Base-by-base conservation (phyloP, 1,140 invertebrate species). In the Macrocentrus cingulum region DNA sequence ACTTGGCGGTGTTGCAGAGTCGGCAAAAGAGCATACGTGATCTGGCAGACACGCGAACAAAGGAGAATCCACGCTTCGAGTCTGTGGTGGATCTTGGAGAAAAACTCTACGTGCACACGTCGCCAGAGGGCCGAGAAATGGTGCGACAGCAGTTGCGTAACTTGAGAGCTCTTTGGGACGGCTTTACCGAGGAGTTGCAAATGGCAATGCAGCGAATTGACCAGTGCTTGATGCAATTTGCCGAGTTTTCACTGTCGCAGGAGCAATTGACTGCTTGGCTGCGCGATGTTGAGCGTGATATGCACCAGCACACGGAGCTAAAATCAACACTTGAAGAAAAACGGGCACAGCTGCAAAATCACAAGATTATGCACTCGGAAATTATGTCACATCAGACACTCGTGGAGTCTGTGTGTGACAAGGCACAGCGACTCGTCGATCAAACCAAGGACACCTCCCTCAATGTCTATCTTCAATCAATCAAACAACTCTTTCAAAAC, bases 301-400 rank as follows among this genome's bases (percentile, higher is more conserved):
- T 98, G 88, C 90, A 93, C 65, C 86, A 91, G 61, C 92, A 96
- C 66, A 94, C 91, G 0, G 92, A 97, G 75, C 80, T 93, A 1
- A 95, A 96, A 75, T 87, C 89, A 0, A 92, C 93, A 0, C 76
- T 98, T 16, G 94, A 95, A 79, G 95, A 97, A 71, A 98, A 97
- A 78, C 87, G 91, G 61, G 94, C 93, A 0, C 94, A 97, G 72
- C 74, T 97, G 11, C 94, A 97, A 72, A 95, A 95, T 69, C 94
- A 97, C 70, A 93, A 92, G 76, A 89, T 97, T 29, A 90, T 96
- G 76, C 93, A 97, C 69, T 94, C 97, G 77, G 95, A 97, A 79
- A 96, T 98, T 44, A 88, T 92, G 79, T 92, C 91, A 0, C 93
- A 97, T 80, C 91, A 94, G 72, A 84, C 88, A 46, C 75, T 97